Evolutionary conservation across 2,888 invertebrate species (phyloP), one percentile per base, ranked within the genome.

Genomic region (Petrophora chlorosata): DNA sequence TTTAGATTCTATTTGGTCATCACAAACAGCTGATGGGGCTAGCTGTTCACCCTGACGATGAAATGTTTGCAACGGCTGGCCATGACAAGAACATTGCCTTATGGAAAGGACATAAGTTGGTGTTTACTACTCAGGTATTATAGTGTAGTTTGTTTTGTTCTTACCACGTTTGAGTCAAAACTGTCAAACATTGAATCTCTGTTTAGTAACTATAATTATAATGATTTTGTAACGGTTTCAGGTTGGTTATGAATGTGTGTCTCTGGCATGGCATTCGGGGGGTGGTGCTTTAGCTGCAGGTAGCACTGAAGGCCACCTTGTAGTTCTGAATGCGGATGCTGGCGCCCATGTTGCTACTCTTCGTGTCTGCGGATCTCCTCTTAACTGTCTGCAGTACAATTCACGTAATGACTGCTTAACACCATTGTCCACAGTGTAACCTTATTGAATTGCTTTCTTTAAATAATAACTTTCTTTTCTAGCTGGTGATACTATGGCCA

Each of bases 31-130:
- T 98, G 2, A 95, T 96, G 94, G 97, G 97, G 0, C 80, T 98
- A 44, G 96, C 97, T 2, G 95, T 96, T 1, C 97, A 98, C 81
- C 97, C 97, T 0, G 96, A 96, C 63, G 96, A 96, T 70, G 97
- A 97, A 81, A 92, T 97, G 60, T 97, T 97, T 72, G 96, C 97
- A 0, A 97, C 98, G 0, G 97, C 97, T 0, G 98, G 98, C 0
- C 95, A 96, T 67, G 98, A 98, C 78, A 96, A 96, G 76, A 95
- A 95, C 65, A 96, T 98, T 55, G 96, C 96, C 2, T 87, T 97
- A 30, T 98, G 98, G 98, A 93, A 96, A 52, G 94, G 96, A 50
- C 97, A 96, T 76, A 96, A 96, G 83, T 91, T 97, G 7, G 91
- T 97, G 30, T 98, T 97, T 95, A 95, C 94, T 41, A 94, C 95